Evolutionary conservation across 2,888 invertebrate genomes (phyloP).

Genomic region (Stenodema calcarata): DNA sequence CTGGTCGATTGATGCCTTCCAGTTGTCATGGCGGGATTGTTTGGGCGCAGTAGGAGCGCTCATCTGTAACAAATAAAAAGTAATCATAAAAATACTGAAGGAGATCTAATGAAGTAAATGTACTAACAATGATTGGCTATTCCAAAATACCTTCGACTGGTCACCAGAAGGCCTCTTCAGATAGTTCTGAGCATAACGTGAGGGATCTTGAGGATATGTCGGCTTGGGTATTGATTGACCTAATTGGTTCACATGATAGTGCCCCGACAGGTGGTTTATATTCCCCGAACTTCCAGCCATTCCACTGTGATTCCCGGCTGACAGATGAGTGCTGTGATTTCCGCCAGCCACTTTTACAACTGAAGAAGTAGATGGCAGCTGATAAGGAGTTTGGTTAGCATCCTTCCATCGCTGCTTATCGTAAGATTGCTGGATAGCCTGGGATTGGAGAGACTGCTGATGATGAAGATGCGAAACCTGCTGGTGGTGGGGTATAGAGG

Average conservation of each 20-base stretch:
- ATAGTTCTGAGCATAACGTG: constrained; percentile 47
- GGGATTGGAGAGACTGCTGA: constrained; percentile 1
- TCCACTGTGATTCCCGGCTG: background rate
- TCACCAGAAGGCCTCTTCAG: constrained; percentile 60
- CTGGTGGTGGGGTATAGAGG: background rate
- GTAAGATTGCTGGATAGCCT: background rate
- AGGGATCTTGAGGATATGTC: constrained; percentile 10
- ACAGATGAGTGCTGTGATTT: background rate
- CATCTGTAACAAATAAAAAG: background rate
- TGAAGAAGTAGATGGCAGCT: background rate
- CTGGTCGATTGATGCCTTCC: constrained; percentile 66
- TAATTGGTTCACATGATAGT: constrained; percentile 35
- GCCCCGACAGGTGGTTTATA: constrained; percentile 2
- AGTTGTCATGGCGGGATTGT: constrained; percentile 64
- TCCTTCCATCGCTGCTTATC: constrained; percentile 32
- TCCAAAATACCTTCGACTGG: constrained; percentile 41
- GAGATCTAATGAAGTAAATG: background rate
- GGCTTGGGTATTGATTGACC: constrained; percentile 35
- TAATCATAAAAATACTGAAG: background rate
- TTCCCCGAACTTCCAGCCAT: constrained; percentile 26
- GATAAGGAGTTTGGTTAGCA: background rate
- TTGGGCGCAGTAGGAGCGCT: constrained; percentile 62
- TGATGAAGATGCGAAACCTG: background rate
- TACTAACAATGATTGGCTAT: background rate
- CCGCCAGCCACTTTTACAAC: background rate